These are phyloP conservation scores for Chloroceryle inda DNA, from an alignment of 2,797 vertebrate species.

Conservation along the genomic window DNA sequence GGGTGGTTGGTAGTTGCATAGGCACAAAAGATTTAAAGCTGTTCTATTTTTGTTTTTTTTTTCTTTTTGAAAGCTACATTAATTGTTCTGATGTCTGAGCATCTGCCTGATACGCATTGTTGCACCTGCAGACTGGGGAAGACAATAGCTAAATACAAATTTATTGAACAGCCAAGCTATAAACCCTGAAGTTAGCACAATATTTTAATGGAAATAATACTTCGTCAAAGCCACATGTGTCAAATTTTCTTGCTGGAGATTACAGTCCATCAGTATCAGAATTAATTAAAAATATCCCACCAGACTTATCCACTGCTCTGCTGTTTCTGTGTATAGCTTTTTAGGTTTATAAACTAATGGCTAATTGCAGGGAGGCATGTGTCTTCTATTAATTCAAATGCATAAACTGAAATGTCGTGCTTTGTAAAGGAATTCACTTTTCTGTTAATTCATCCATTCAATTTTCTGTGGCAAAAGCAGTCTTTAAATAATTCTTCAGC, in stretches of 20 bases:
- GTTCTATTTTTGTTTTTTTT: not conserved
- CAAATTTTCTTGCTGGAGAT: not conserved
- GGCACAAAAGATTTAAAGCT: conserved; percentile 39
- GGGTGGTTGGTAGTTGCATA: not conserved
- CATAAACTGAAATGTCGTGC: not conserved
- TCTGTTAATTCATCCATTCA: not conserved
- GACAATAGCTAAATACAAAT: conserved; percentile 56
- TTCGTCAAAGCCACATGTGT: not conserved
- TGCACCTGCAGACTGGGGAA: conserved; percentile 19
- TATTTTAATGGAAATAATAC: conserved; percentile 41
- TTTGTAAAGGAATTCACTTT: not conserved
- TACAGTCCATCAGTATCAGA: not conserved
- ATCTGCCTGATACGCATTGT: not conserved
- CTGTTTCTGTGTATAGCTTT: not conserved
- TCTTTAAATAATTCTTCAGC: not conserved
- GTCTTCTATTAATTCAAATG: not conserved
- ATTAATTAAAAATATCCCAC: not conserved
- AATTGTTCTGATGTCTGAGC: conserved; percentile 42
- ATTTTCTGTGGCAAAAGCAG: not conserved
- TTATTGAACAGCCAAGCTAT: conserved; percentile 46
- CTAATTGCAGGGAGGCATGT: not conserved
- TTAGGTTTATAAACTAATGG: not conserved
- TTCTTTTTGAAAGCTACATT: conserved; percentile 7
- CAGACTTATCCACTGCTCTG: not conserved
- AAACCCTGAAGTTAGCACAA: conserved; percentile 10